Conservation (phyloP, 2,113 vertebrate species). For the Bos javanicus region DNA sequence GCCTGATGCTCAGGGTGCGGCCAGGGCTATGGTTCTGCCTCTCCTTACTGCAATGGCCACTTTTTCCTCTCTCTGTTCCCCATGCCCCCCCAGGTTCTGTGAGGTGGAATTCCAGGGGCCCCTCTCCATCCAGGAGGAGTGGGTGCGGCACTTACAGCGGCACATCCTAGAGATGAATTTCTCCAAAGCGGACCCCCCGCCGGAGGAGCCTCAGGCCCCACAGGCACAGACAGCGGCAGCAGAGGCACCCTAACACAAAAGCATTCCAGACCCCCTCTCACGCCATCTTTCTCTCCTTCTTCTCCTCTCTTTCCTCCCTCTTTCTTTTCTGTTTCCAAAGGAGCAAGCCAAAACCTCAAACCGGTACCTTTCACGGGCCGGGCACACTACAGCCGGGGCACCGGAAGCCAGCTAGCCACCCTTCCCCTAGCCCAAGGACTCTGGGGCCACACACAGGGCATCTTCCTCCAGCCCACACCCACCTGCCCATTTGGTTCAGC, state of each 20-base stretch:
- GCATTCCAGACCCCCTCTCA: conserved; percentile 64
- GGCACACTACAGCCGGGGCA: conserved; percentile 71
- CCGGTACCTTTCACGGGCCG: conserved; percentile 59
- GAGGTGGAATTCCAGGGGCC: conserved; percentile 97
- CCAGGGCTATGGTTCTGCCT: not conserved
- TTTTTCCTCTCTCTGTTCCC: not conserved
- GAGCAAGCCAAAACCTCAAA: conserved; percentile 78
- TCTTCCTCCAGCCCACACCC: conserved; percentile 26
- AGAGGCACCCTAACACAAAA: conserved; percentile 73
- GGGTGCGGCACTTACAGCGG: conserved; percentile 95
- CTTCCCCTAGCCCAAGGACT: conserved; percentile 52
- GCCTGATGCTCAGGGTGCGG: not conserved
- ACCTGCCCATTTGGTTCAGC: not conserved
- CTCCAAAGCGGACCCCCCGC: conserved; percentile 83
- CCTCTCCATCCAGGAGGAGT: conserved; percentile 96
- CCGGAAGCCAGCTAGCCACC: conserved; percentile 53
- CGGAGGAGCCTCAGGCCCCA: conserved; percentile 73
- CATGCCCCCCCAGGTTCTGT: conserved; percentile 86
- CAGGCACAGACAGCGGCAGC: conserved; percentile 70
- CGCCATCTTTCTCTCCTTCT: conserved; percentile 44
- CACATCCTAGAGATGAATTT: conserved; percentile 98
- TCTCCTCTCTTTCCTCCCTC: conserved; percentile 20
- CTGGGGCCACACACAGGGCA: conserved; percentile 54
- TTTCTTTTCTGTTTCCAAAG: conserved; percentile 73
- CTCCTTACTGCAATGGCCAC: not conserved